A percentile compares a stretch with the other conserved stretches of the same genome.
Conservation (phyloP, 2,888 invertebrate genomes). For the Alitta virens region DNA sequence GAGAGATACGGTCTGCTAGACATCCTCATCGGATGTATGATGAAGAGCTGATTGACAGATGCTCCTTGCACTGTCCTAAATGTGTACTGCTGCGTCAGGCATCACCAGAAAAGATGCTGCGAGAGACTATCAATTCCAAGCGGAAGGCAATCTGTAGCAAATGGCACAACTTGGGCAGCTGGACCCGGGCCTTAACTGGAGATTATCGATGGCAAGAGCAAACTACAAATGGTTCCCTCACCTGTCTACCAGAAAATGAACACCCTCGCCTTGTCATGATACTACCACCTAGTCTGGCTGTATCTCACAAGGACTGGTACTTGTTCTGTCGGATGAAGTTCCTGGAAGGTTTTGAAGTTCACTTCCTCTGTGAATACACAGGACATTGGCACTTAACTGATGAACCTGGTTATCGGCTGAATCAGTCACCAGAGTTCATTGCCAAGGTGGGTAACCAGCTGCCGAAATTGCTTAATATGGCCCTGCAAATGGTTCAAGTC, state of each 20-base stretch:
- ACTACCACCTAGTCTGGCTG: conserved; percentile 30
- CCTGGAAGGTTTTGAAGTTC: conserved; percentile 36
- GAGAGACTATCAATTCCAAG: conserved; percentile 24
- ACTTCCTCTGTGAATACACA: conserved; percentile 35
- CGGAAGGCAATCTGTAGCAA: conserved; percentile 33
- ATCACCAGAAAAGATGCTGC: conserved; percentile 30
- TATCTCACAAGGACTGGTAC: conserved; percentile 34
- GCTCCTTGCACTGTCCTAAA: conserved; percentile 31
- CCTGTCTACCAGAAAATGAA: conserved; percentile 32
- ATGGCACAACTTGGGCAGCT: conserved; percentile 37
- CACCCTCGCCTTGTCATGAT: conserved; percentile 33
- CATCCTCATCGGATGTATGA: conserved; percentile 8
- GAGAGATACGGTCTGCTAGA: conserved; percentile 4
- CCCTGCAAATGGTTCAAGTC: conserved; percentile 34
- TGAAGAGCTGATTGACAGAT: conserved; percentile 8
- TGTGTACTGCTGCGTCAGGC: conserved; percentile 30
- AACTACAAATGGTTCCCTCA: conserved; percentile 21
- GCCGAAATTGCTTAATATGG: conserved; percentile 28
- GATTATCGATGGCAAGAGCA: conserved; percentile 28
- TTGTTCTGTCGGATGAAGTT: conserved; percentile 31
- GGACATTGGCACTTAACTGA: conserved; percentile 35
- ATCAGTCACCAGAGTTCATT: conserved; percentile 27
- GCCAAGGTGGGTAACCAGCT: conserved; percentile 29
- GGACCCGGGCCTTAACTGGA: conserved; percentile 33
- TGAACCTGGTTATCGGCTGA: conserved; percentile 32